A percentile compares a stretch with the other conserved stretches of the same genome.
Conservation (phyloP, 2,797 vertebrate species). For the Poeciliopsis paucimaculata region DNA sequence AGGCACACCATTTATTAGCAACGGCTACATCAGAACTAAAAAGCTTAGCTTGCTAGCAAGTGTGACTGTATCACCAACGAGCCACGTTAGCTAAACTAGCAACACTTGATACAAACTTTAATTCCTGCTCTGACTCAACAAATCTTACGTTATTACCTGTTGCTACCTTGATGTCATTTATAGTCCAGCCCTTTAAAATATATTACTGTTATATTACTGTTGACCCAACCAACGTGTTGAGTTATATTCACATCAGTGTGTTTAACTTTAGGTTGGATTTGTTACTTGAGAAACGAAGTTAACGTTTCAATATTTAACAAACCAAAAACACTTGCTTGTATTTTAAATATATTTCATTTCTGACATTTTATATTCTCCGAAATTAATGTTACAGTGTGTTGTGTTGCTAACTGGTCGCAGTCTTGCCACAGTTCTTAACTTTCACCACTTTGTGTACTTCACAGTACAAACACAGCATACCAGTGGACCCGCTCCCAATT, state of each 20-base stretch:
- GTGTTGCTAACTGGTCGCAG: background rate
- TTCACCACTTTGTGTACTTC: background rate
- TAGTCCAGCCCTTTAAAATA: background rate
- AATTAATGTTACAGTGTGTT: background rate
- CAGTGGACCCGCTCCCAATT: background rate
- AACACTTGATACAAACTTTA: background rate
- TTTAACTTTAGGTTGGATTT: background rate
- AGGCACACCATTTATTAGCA: background rate
- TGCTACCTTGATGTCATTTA: background rate
- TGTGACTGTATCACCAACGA: background rate
- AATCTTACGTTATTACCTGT: background rate
- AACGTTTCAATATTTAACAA: background rate
- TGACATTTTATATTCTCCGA: background rate
- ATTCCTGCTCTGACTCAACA: background rate
- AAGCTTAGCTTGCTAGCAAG: background rate
- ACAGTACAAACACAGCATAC: background rate
- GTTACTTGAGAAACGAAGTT: background rate
- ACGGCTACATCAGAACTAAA: background rate
- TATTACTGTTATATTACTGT: too few species aligned
- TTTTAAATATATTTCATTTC: background rate
- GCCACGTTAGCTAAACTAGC: background rate
- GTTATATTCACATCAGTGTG: background rate
- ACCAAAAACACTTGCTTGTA: background rate
- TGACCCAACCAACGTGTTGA: background rate
- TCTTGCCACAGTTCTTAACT: background rate